Percentiles rank a stretch among this genome's conserved stretches.
phyloP scores from a whole-genome alignment of 2,888 invertebrate species.

The Spisula solida region DNA sequence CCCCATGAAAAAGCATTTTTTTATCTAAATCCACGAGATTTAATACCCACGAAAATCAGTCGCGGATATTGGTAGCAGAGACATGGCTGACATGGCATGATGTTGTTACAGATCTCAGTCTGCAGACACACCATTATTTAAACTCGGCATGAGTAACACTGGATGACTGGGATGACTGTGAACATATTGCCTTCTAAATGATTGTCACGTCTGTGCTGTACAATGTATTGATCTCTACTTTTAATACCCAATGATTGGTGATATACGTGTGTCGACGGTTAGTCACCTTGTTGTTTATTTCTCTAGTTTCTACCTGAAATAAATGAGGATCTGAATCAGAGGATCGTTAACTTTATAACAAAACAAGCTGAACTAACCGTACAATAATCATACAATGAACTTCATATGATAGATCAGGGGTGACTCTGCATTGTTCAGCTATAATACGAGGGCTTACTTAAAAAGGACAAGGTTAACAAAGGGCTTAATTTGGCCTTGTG shows the following conservation, averaged over 20 bases:
- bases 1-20: too few species aligned
- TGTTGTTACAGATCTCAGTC: too few species aligned
- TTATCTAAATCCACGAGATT: too few species aligned
- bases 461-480: too few species aligned
- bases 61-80: background rate
- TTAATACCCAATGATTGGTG: background rate
- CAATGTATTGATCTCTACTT: background rate
- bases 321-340: background rate
- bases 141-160: background rate
- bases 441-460: too few species aligned
- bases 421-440: too few species aligned
- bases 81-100: background rate
- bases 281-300: background rate
- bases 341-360: background rate
- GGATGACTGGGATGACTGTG: constrained; percentile 6
- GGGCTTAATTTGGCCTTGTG: too few species aligned
- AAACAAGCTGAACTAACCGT: background rate
- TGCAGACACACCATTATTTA: background rate
- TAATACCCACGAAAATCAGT: too few species aligned
- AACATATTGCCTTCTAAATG: background rate
- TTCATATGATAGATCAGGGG: too few species aligned
- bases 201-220: background rate
- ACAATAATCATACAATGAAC: background rate
- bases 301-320: background rate
- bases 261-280: background rate